Percentiles rank a stretch among this genome's conserved stretches.
phyloP scores from a whole-genome alignment of 2,797 vertebrate genomes.

The Eleutherodactylus coqui region DNA sequence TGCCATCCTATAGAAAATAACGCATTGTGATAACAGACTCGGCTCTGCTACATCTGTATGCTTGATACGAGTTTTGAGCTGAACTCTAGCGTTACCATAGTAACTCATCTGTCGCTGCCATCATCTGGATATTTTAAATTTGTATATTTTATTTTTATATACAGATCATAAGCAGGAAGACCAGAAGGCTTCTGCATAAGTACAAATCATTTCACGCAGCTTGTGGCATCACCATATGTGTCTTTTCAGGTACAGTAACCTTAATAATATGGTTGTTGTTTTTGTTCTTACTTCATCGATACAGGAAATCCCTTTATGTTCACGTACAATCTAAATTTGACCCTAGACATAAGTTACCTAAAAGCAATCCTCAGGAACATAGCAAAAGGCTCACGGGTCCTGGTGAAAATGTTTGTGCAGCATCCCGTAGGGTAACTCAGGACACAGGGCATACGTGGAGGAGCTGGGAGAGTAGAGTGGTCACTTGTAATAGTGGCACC shows the following conservation, averaged over 20 bases:
- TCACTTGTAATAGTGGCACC: too few species aligned
- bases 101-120: neutral
- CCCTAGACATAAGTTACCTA: neutral
- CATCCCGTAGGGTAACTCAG: too few species aligned
- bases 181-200: slow-evolving; percentile 91
- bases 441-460: too few species aligned
- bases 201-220: slow-evolving; percentile 93
- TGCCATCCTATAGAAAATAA: neutral
- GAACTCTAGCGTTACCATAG: neutral
- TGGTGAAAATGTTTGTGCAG: neutral
- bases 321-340: neutral
- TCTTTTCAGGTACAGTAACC: slow-evolving; percentile 89
- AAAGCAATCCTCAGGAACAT: too few species aligned
- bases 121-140: neutral
- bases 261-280: neutral
- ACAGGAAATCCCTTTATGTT: neutral
- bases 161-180: slow-evolving; percentile 88
- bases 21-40: neutral
- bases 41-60: slow-evolving; percentile 9
- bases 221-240: slow-evolving; percentile 88
- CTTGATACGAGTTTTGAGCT: neutral
- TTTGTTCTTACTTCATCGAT: neutral
- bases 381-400: too few species aligned
- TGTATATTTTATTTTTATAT: slow-evolving; percentile 45
- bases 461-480: too few species aligned